Evolutionary conservation across 1,140 invertebrate genomes (phyloP), one percentile per base, ranked within the genome.

Genomic region (Conopomorpha cramerella): DNA sequence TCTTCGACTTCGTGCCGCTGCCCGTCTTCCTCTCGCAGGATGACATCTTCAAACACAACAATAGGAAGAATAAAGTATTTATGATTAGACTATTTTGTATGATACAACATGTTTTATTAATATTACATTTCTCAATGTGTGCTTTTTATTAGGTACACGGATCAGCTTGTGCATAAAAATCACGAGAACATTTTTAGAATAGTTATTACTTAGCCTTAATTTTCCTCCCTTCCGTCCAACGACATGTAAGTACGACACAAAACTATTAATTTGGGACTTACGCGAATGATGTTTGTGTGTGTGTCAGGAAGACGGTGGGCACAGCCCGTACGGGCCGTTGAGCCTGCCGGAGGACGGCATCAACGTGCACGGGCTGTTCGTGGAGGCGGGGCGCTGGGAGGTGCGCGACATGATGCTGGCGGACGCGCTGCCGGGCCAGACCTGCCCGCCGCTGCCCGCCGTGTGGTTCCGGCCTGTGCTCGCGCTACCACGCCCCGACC

Each of bases 321-420:
- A n/a, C n/a, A n/a, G n/a, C n/a, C n/a, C n/a, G 1, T 90, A 86
- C 59, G 70, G 81, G 7, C 61, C 68, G 11, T 53, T 91, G 30
- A 55, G 78, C 42, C 46, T 66, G 41, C 88, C 89, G 1, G 62
- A 82, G 41, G 89, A 93, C 63, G 88, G 91, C 12, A 84, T 94
- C 16, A 78, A 91, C 41, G 82, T 94, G 15, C 92, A 95, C 65
- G 93, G 93, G 0, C 76, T 96, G 28, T 95, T 87, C 58, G 81
- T 94, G 31, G 93, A 96, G 67, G 92, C 92, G 0, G 92, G 88
- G 10, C 81, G 85, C 45, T 95, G 91, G 90, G 88, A 95, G 55
- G 57, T 80, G 12, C 50, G 76, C 16, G 57, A 66, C 1, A 86
- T 83, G 61, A 66, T 77, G 2, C 72, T 95, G 1, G 82, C 82